These are phyloP conservation scores for Dynastes maya DNA, from an alignment of 2,888 invertebrate genomes.

Conservation along the genomic window DNA sequence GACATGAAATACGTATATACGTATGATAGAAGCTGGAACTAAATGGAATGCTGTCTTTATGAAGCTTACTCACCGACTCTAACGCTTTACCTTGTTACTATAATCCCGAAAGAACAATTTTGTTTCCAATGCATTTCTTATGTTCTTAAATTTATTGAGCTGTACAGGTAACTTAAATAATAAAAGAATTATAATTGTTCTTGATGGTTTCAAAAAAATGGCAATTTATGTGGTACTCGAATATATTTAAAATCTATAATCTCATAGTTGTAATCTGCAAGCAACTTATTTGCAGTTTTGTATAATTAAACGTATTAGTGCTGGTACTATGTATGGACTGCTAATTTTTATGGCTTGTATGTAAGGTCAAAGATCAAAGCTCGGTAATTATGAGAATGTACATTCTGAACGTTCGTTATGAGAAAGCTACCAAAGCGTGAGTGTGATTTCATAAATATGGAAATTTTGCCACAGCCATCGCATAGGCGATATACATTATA, in stretches of 20 bases:
- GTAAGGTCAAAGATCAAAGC: conserved; percentile 31
- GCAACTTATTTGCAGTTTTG: background rate
- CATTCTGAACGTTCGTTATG: conserved; percentile 30
- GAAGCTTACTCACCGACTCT: conserved; percentile 9
- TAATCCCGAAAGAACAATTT: background rate
- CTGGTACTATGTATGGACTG: background rate
- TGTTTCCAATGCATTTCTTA: background rate
- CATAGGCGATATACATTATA: conserved; percentile 23
- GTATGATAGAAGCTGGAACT: too few species aligned
- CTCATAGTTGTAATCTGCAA: background rate
- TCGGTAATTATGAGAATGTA: conserved; percentile 37
- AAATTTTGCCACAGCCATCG: conserved; percentile 8
- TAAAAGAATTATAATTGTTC: background rate
- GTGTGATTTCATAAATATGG: conserved; percentile 39
- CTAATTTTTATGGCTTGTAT: conserved; percentile 12
- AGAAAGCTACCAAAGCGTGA: conserved; percentile 44
- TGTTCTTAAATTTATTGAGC: background rate
- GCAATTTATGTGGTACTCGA: background rate
- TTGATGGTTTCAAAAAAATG: background rate
- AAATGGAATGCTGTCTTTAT: conserved; percentile 7
- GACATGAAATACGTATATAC: background rate
- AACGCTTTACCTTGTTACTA: background rate
- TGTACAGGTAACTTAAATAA: background rate
- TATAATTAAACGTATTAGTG: background rate
- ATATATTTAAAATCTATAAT: background rate